phyloP scores from a whole-genome alignment of 2,797 vertebrate species.

The Apogon hyalosoma region DNA sequence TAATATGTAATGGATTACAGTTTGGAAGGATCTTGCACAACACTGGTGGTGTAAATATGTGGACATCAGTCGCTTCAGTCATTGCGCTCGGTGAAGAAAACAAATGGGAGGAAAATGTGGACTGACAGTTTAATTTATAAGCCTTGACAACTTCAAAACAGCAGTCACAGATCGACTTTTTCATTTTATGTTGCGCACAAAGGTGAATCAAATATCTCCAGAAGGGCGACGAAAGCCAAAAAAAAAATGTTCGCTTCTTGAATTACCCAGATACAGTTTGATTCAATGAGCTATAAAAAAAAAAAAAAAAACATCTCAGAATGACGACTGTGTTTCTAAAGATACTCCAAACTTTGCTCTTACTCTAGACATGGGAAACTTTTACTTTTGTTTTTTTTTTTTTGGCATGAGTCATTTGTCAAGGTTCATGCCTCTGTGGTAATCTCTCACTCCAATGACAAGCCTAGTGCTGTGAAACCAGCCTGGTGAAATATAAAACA shows the following conservation, averaged over 20 bases:
- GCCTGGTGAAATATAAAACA: too few relatives aligned
- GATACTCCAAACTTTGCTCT: not conserved
- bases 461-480: constrained; percentile 23
- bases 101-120: not conserved
- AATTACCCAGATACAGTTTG: too few relatives aligned
- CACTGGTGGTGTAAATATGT: constrained; percentile 6
- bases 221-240: too few relatives aligned
- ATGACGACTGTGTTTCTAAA: not conserved
- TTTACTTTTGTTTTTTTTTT: not conserved
- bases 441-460: not conserved
- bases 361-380: too few relatives aligned
- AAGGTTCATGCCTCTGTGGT: not conserved
- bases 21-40: not conserved
- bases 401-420: not conserved
- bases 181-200: too few relatives aligned
- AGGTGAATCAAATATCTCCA: too few relatives aligned
- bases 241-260: too few relatives aligned
- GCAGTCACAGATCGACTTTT: not conserved
- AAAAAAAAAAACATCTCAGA: not conserved
- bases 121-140: constrained; percentile 20
- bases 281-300: too few relatives aligned
- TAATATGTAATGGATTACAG: too few relatives aligned
- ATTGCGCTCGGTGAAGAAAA: constrained; percentile 2
- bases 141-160: constrained; percentile 10
- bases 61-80: constrained; percentile 14